Conservation (phyloP, 2,888 invertebrate species). For the Scaptomyza tumidula region DNA sequence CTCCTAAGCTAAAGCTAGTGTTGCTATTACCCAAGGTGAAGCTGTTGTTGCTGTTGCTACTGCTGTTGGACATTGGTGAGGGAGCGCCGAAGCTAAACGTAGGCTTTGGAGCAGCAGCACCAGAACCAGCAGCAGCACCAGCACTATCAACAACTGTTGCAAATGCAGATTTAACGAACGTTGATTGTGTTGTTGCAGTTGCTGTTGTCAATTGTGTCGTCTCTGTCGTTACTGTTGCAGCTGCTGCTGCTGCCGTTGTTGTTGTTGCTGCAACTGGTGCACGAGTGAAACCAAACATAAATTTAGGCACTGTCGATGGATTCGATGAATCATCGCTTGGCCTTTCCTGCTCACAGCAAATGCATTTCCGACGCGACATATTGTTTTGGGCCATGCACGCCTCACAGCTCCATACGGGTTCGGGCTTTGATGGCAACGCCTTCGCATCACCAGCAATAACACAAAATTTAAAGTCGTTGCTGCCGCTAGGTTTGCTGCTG, state of each 20-base stretch:
- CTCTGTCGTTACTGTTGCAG: constrained; percentile 17
- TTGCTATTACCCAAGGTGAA: constrained; percentile 23
- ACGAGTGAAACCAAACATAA: constrained; percentile 81
- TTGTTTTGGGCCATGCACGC: constrained; percentile 87
- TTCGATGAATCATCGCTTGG: constrained; percentile 78
- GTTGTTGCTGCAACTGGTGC: constrained; percentile 12
- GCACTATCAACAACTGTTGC: constrained; percentile 28
- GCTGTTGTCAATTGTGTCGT: constrained; percentile 25
- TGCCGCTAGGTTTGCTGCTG: constrained; percentile 19
- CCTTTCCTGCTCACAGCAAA: constrained; percentile 87
- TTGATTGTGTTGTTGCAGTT: constrained; percentile 15
- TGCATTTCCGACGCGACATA: constrained; percentile 85
- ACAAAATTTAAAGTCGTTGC: constrained; percentile 59
- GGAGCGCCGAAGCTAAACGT: constrained; percentile 20
- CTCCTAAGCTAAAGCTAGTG: constrained; percentile 23
- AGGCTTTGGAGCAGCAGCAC: constrained; percentile 17
- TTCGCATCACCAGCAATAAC: constrained; percentile 12
- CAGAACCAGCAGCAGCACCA: constrained; percentile 16
- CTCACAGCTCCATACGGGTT: constrained; percentile 87
- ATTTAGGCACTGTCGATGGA: constrained; percentile 67
- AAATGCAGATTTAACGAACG: constrained; percentile 51
- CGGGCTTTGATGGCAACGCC: constrained; percentile 75
- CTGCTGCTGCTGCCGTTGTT: constrained; percentile 15
- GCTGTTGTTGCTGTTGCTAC: constrained; percentile 19
- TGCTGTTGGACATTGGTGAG: constrained; percentile 43